Base-by-base conservation (phyloP, 2,113 vertebrate genomes). In the Rissa tridactyla region DNA sequence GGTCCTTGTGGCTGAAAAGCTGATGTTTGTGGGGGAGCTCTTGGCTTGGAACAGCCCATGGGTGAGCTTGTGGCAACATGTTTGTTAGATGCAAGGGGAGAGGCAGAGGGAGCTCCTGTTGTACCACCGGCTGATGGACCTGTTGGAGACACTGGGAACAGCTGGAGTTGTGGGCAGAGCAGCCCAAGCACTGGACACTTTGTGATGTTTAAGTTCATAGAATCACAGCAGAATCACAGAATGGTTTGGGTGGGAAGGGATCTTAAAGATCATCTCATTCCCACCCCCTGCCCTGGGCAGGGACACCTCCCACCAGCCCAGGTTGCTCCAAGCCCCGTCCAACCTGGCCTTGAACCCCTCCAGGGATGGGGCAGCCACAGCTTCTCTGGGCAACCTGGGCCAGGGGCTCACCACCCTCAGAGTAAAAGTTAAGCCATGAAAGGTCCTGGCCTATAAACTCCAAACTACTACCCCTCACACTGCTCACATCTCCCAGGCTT, bases 71-170 rank as follows among this genome's bases (percentile, higher is more conserved):
- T 29, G 34, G 17, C 36, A 70, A 21, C 18, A n/a, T 61, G 49
- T 26, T 65, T 27, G 3, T 13, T 6, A 30, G 21, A 3, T 3
- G 23, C 3, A n/a, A 62, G 32, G 21, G 16, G 26, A 36, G 12
- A 32, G 36, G 13, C 44, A 69, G 44, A 54, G 38, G 34, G 55
- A 88, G 17, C 19, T 38, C 4, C 7, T 10, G 26, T 1, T n/a
- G 46, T 25, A 17, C 14, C 16, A 14, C 5, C 0, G 0, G 10
- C 1, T 36, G n/a, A 2, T 11, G 47, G 47, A 19, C 26, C 58
- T 73, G 0, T 0, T 20, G 40, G 54, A 61, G 73, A 44, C 13
- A 0, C 44, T 15, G 71, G 55, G 72, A 54, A 12, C 22, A 70
- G 51, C 46, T 32, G 80, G 70, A 82, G 40, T 7, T 21, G 5